Base-by-base conservation (phyloP, 2,113 vertebrate genomes). In the Rafetus swinhoei region DNA sequence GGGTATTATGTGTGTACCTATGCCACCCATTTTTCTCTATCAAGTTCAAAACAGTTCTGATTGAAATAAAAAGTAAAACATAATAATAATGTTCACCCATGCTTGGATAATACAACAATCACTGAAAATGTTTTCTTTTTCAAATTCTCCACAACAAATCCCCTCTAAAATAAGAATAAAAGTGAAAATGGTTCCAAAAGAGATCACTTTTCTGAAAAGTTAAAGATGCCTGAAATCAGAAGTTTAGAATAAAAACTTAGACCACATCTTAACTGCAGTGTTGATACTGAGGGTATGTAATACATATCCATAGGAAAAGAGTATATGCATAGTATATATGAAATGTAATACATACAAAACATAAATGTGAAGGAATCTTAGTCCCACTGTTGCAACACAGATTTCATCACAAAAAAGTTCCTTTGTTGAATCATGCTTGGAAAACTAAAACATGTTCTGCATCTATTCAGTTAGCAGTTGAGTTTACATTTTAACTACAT, bases 401-500 rank as follows among this genome's bases (percentile, higher is more conserved):
- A 94, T 96, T 94, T 95, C 87, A 95, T 96, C 95, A 81, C 87
- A 59, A 85, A 93, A 95, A 97, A 97, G 93, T 97, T 96, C 79
- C 85, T 0, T 0, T 85, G 87, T 80, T 90, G 55, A 91, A 93
- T 85, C 83, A 94, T 22, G 89, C 93, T 89, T 87, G 95, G 93
- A 96, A 97, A 97, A 90, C 89, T 96, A 93, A 91, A 97, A 96
- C 89, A 92, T 59, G 84, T 82, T 96, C 96, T 92, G 52, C 90
- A 92, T 97, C 95, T 84, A 72, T 93, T 97, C 53, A 90, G 2
- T 93, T 88, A 94, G 94, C 91, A 88, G 90, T 80, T 82, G 82
- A 80, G 89, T 97, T 97, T 97, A 94, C 92, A 94, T 97, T 97
- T 97, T 94, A 96, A 95, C 96, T 91, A 95, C 94, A 86, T 93